Base-by-base conservation (phyloP, 2,113 vertebrate species). In the Pseudorhombus dupliciocellatus region DNA sequence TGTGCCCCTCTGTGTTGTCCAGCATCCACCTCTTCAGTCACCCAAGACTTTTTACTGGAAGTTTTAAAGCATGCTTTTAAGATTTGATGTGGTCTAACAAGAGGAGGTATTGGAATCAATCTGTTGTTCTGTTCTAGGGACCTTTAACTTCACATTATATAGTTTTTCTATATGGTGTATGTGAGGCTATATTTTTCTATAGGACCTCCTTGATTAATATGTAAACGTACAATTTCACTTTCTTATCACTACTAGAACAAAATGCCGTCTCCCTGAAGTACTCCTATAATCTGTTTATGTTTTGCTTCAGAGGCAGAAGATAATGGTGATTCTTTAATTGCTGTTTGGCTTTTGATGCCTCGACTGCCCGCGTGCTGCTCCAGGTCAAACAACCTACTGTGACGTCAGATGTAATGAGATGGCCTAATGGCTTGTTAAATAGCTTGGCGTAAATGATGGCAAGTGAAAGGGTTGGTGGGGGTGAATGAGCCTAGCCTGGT, bases 371-470 rank as follows among this genome's bases (percentile, higher is more conserved):
- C 63, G 48, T 61, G 66, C 57, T 48, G 60, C 58, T 53, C 50
- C 31, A 46, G 86, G 83, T 75, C 73, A 73, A 70, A 79, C 5
- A 18, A 77, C 73, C 60, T 53, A 46, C 60, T 40, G 53, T 79
- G 70, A 81, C 56, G 74, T 80, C 79, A 73, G 46, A 66, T 58
- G 64, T n/a, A 77, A 79, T 68, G 78, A 85, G 60, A 31, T 26
- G 11, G 65, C 55, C 74, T 77, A 78, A 86, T 78, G 59, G 70
- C 73, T 80, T 64, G 64, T 85, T 79, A 80, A 86, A 85, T 81
- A 77, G 77, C 58, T 59, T 75, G 71, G 75, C 52, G 28, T 79
- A 74, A 83, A 78, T 72, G 60, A 75, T 73, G 67, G 59, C 5
- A 63, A 70, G 42, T 70, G 70, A 58, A 63, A 42, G 34, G 64